phyloP scores from a whole-genome alignment of 2,113 vertebrate species.

The Tursiops truncatus region DNA sequence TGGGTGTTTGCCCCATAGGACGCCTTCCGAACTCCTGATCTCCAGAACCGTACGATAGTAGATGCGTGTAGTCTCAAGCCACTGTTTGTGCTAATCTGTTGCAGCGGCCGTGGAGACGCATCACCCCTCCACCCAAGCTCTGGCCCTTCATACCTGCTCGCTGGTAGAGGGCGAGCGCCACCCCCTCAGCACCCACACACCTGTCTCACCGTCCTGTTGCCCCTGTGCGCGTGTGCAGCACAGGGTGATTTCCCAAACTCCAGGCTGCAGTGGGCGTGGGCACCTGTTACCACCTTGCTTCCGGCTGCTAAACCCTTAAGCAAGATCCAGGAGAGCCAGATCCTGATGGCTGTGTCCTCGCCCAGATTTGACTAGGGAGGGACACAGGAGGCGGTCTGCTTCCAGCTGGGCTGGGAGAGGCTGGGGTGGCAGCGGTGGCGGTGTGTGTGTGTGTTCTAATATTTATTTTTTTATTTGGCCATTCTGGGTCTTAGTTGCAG shows the following conservation, averaged over 20 bases:
- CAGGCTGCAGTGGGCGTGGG: neutral
- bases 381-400: neutral
- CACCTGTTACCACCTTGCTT: neutral
- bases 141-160: neutral
- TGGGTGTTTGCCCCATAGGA: neutral
- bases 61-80: neutral
- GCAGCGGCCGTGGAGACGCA: neutral
- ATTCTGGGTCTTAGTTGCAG: too few species aligned
- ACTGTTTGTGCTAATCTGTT: neutral
- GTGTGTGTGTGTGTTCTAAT: too few species aligned
- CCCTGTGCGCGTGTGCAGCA: neutral
- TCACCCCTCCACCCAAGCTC: neutral
- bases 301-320: neutral
- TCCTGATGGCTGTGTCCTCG: neutral
- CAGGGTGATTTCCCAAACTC: neutral
- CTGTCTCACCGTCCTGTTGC: neutral
- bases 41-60: neutral
- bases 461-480: too few species aligned
- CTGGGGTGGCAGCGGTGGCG: neutral
- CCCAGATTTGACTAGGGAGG: neutral
- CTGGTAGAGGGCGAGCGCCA: neutral
- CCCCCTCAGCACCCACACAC: neutral
- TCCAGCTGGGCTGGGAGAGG: neutral
- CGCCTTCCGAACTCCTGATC: neutral
- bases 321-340: neutral